Base-by-base conservation (phyloP, 1,140 invertebrate genomes). In the Epicauta chinensis region DNA sequence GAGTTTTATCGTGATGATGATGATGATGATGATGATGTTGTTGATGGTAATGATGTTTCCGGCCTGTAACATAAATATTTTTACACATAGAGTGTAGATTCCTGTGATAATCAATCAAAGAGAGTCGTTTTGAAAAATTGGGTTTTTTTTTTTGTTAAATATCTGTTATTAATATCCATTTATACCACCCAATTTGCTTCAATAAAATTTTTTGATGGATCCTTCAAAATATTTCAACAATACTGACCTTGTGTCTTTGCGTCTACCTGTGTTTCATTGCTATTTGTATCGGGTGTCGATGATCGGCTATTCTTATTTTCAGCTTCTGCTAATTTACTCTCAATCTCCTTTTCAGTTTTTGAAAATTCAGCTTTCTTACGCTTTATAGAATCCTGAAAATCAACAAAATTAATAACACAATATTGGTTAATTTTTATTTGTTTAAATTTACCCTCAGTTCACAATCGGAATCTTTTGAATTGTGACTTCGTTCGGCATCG, bases 221-320 rank as follows among this genome's bases (percentile, higher is more conserved):
- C 16, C 41, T 43, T 29, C 16, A 48, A 48, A 48, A 11, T 11
- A n/a, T 14, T 32, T 2, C 32, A 32, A 32, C 48, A 57, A 61
- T 66, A 67, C 65, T 65, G 65, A 65, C 65, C 62, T 65, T 59
- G 59, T 36, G n/a, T 17, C 51, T 57, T 56, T 44, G 63, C 61
- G 61, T 63, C 65, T 65, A 65, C 61, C 65, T 65, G 63, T 62
- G 62, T 60, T 38, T 66, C 60, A 45, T 58, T 59, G 48, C 61
- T 57, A 39, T 53, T 56, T 13, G 61, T 55, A 34, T 63, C 61
- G 42, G 57, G 52, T 41, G 55, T 59, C 11, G 59, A 38, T 4
- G 61, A 59, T 36, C 60, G 53, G 32, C 59, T 65, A n/a, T 47
- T 48, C 34, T 50, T 48, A n/a, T 57, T 55, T 30, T 65, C 59